Base-by-base conservation (phyloP, 2,888 invertebrate species). In the Macaria notata region DNA sequence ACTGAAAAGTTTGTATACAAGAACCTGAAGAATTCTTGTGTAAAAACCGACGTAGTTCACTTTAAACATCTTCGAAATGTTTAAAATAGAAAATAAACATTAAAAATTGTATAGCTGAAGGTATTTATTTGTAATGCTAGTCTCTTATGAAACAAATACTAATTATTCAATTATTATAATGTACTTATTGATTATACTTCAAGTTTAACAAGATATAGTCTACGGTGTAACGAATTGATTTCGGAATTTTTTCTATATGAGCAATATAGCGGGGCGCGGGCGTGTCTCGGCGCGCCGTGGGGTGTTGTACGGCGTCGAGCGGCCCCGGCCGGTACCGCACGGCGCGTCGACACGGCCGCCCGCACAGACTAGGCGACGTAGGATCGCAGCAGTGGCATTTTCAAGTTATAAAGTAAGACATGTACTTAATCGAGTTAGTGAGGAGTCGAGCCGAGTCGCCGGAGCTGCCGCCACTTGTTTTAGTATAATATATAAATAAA, bases 91-190 rank as follows among this genome's bases (percentile, higher is more conserved):
- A 85, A 86, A 84, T 86, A 69, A 86, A 88, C 87, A 88, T 88
- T 85, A 82, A 89, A 69, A 84, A 87, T 88, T 88, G 89, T 90
- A 90, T 91, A 91, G 90, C 90, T 89, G 90, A 89, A 87, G 86
- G 84, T 90, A 89, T 91, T 91, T 87, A 89, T 91, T 91, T 90
- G 88, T 91, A 90, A 89, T 89, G 90, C 91, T 91, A 91, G 91
- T 90, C 88, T 91, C 89, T 90, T 90, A 89, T 89, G 88, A 90
- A 90, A 88, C 87, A 86, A 88, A 89, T 88, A 91, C 89, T 91
- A 91, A 91, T 88, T 88, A 91, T 90, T 90, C 89, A 90, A 90
- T 91, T 90, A 91, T 89, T 88, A 84, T 90, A 91, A 90, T 86
- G 90, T 91, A 91, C 90, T 90, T 89, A 89, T 88, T 89, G 90